Evolutionary conservation across 2,113 vertebrate genomes (phyloP), one percentile per base, ranked within the genome.

Genomic region (Patagioenas fasciata): DNA sequence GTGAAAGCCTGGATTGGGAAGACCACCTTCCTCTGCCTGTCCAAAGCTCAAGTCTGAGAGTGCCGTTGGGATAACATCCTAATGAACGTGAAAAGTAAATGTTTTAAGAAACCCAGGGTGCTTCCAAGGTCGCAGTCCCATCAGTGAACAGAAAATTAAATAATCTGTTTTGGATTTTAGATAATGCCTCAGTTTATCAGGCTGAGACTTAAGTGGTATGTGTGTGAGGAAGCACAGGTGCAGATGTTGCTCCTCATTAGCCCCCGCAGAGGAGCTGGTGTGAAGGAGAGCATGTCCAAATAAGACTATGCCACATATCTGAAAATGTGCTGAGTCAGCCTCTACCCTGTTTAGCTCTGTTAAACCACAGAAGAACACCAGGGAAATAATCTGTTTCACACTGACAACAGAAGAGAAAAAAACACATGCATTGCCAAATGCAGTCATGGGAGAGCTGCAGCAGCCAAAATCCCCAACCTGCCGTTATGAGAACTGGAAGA

Each of bases 161-260:
- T 32, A 65, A 66, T 67, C 47, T 58, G 18, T 32, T 15, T 9
- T 10, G 8, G 1, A 4, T 86, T 91, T 85, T 74, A 56, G 51
- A 29, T 71, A 42, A 24, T 26, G 34, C 24, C 42, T 81, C 4
- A 3, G 17, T 87, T 78, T 74, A 71, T 44, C 15, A 16, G 48
- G n/a, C 77, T 16, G 34, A 50, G n/a, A 64, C 7, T 73, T 61
- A 64, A 77, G 67, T 64, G 36, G 34, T 17, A 2, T 28, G 2
- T 28, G 38, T 16, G 56, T 32, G 47, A 78, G 60, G n/a, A 57
- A 67, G 48, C 0, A 0, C 54, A 65, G 44, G n/a, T 0, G 0
- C 2, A 6, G 72, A 14, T 56, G 5, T 6, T 29, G 56, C 50
- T 38, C 31, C 60, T 36, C 25, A 9, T 61, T 34, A 75, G 21